phyloP scores from a whole-genome alignment of 2,113 vertebrate genomes.

The Pterocles gutturalis region DNA sequence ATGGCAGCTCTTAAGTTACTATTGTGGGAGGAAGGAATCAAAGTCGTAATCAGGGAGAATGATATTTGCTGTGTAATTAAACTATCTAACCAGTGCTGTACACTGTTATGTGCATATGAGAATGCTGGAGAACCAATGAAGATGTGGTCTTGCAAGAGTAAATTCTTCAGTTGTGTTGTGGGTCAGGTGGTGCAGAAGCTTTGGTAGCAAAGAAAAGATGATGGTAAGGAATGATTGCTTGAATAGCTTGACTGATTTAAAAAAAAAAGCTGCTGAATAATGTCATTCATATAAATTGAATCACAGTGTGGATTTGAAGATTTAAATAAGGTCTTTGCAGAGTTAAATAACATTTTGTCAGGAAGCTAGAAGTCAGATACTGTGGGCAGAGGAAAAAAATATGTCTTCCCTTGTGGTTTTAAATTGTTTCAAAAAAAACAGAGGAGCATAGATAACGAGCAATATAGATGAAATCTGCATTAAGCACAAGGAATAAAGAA shows the following conservation, averaged over 20 bases:
- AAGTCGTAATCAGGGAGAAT: constrained; percentile 37
- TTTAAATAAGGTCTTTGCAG: not conserved
- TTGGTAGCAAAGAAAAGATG: not conserved
- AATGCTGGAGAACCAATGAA: not conserved
- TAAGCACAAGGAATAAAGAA: not conserved
- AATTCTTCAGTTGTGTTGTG: not conserved
- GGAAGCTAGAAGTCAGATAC: not conserved
- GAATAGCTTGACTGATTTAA: not conserved
- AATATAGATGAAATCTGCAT: not conserved
- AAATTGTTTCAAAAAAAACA: not conserved
- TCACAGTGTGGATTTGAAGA: not conserved
- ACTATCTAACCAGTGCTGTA: not conserved
- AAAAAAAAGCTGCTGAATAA: not conserved
- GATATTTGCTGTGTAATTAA: constrained; percentile 32
- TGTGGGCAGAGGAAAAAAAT: not conserved
- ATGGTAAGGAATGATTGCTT: not conserved
- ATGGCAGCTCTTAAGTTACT: constrained; percentile 61
- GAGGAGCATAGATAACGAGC: not conserved
- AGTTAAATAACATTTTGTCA: not conserved
- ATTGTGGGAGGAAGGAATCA: constrained; percentile 58
- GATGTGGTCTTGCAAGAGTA: not conserved
- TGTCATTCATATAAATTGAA: constrained; percentile 9
- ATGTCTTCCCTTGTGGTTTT: not conserved
- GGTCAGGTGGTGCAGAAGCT: not conserved
- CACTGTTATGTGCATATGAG: not conserved